Evolutionary conservation across 2,888 invertebrate genomes (phyloP).

Genomic region (Crocallis elinguaria): DNA sequence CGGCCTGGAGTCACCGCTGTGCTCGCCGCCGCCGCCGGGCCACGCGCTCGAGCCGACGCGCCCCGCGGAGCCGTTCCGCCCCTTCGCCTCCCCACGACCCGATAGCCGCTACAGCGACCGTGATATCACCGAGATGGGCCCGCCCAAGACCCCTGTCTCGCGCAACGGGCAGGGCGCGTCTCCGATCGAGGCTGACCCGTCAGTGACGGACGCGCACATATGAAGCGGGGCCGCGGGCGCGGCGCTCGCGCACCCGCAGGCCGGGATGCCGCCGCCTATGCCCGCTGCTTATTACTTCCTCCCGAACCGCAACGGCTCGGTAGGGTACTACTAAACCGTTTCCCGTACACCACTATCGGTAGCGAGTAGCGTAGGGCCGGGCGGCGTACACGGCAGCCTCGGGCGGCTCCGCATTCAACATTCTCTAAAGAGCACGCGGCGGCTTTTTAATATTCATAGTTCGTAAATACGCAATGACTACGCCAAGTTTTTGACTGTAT

Average conservation of each 20-base stretch:
- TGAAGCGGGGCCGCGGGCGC: slow-evolving; percentile 81
- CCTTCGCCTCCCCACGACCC: slow-evolving; percentile 84
- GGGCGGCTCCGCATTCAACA: slow-evolving; percentile 3
- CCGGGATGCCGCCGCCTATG: slow-evolving; percentile 45
- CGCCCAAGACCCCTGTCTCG: slow-evolving; percentile 69
- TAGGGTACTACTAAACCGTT: slow-evolving; percentile 69
- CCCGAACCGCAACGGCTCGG: slow-evolving; percentile 72
- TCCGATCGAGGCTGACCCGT: slow-evolving; percentile 85
- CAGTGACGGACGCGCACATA: slow-evolving; percentile 75
- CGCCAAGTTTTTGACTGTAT: slow-evolving; percentile 6
- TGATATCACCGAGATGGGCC: slow-evolving; percentile 81
- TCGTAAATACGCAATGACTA: slow-evolving; percentile 20
- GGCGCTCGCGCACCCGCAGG: slow-evolving; percentile 50
- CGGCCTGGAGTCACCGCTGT: slow-evolving; percentile 86
- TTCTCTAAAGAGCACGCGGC: slow-evolving; percentile 17
- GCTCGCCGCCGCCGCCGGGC: slow-evolving; percentile 87
- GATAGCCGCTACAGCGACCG: slow-evolving; percentile 88
- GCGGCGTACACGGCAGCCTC: background rate
- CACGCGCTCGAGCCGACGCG: slow-evolving; percentile 87
- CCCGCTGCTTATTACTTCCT: slow-evolving; percentile 77
- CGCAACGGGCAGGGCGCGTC: slow-evolving; percentile 78
- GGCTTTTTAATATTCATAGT: slow-evolving; percentile 21
- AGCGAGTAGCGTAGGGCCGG: slow-evolving; percentile 17
- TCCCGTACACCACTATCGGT: slow-evolving; percentile 31
- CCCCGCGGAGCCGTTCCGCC: slow-evolving; percentile 82